phyloP scores from a whole-genome alignment of 2,888 invertebrate genomes.

The Pyrrhosoma nymphula region DNA sequence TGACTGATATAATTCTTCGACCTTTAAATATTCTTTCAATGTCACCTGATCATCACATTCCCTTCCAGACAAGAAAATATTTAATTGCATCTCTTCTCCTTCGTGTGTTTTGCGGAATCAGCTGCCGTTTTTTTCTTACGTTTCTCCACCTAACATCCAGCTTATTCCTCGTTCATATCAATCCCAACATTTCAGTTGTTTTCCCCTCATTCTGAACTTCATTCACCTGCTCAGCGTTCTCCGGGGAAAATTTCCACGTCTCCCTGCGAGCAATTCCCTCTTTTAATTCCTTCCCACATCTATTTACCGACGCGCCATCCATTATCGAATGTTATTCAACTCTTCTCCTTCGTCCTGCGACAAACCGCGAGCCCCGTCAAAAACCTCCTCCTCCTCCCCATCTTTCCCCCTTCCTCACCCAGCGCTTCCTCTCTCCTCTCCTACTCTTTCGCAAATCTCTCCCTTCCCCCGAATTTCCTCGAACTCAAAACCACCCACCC shows the following conservation, averaged over 20 bases:
- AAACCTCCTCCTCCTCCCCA: not conserved
- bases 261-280: not conserved
- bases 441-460: too few relatives aligned
- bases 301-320: conserved; percentile 23
- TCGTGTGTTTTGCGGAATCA: too few relatives aligned
- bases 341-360: conserved; percentile 9
- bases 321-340: conserved; percentile 36
- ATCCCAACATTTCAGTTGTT: not conserved
- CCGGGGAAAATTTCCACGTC: not conserved
- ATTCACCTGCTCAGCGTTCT: not conserved
- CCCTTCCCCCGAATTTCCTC: not conserved
- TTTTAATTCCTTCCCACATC: conserved; percentile 29
- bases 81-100: not conserved
- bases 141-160: not conserved
- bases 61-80: not conserved
- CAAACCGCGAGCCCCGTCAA: not conserved
- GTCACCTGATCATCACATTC: too few relatives aligned
- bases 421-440: not conserved
- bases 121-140: too few relatives aligned
- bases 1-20: too few relatives aligned
- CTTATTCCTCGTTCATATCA: not conserved
- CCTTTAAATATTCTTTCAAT: too few relatives aligned
- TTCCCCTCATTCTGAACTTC: not conserved
- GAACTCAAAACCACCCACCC: too few relatives aligned
- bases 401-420: not conserved